These are phyloP conservation scores for Enteromius afrohamiltoni DNA, from an alignment of 2,797 vertebrate genomes.

Conservation along the genomic window DNA sequence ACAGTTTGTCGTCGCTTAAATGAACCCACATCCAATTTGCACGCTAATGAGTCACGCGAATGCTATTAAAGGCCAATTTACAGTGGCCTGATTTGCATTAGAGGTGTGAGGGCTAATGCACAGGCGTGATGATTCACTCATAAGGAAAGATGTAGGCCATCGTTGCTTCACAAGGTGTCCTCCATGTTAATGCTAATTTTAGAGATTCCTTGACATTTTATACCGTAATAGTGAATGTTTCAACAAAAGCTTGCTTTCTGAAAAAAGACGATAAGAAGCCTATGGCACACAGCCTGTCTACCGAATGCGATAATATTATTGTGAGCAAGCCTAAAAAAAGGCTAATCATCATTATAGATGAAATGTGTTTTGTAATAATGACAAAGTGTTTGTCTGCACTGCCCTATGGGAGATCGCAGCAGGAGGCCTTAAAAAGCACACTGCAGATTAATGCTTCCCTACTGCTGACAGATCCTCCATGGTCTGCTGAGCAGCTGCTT, in stretches of 20 bases:
- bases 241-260: background rate
- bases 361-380: constrained; percentile 44
- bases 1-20: constrained; percentile 30
- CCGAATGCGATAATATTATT: constrained; percentile 5
- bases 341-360: constrained; percentile 56
- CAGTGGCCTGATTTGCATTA: constrained; percentile 43
- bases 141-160: background rate
- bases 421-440: constrained; percentile 31
- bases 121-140: background rate
- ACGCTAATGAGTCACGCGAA: constrained; percentile 55
- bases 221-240: background rate
- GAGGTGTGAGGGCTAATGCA: constrained; percentile 12
- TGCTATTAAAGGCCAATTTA: constrained; percentile 52
- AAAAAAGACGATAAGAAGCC: constrained; percentile 7
- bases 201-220: background rate
- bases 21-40: constrained; percentile 49
- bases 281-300: background rate
- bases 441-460: constrained; percentile 36
- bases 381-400: constrained; percentile 20
- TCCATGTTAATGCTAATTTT: background rate
- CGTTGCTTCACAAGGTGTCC: background rate
- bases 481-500: constrained; percentile 18
- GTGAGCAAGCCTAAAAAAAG: background rate
- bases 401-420: constrained; percentile 43
- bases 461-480: constrained; percentile 31